These are phyloP conservation scores for Propsilocerus akamusi DNA, from an alignment of 1,140 invertebrate species.

Conservation along the genomic window DNA sequence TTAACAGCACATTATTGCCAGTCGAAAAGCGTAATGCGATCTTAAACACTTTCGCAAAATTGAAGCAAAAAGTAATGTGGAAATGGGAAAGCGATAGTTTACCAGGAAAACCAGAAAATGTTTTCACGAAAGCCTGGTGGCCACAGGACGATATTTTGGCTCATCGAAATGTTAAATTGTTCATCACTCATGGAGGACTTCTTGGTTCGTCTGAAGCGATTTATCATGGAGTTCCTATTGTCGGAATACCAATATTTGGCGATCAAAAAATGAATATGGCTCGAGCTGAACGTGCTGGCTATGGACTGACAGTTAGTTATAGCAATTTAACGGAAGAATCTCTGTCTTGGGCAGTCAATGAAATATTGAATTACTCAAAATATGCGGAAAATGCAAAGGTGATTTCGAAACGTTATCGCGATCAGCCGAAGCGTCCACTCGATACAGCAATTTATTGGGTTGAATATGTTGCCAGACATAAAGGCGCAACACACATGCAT, in stretches of 20 bases:
- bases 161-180: conserved; percentile 42
- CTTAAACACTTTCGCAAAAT: conserved; percentile 28
- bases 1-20: conserved; percentile 30
- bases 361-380: conserved; percentile 9
- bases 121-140: conserved; percentile 42
- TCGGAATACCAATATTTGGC: conserved; percentile 45
- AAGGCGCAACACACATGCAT: conserved; percentile 19
- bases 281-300: conserved; percentile 25
- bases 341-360: conserved; percentile 8
- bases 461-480: conserved; percentile 20
- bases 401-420: conserved; percentile 15
- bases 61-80: conserved; percentile 42
- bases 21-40: conserved; percentile 27
- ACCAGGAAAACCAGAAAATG: conserved; percentile 32
- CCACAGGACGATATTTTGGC: conserved; percentile 50
- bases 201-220: conserved; percentile 49
- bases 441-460: conserved; percentile 18
- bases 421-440: conserved; percentile 18
- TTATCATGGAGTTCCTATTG: conserved; percentile 45
- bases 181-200: conserved; percentile 55
- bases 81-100: conserved; percentile 41
- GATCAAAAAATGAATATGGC: conserved; percentile 39
- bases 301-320: conserved; percentile 22
- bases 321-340: conserved; percentile 11
- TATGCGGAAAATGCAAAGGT: conserved; percentile 8